phyloP scores from a whole-genome alignment of 2,113 vertebrate species.

The Coreoperca whiteheadi region DNA sequence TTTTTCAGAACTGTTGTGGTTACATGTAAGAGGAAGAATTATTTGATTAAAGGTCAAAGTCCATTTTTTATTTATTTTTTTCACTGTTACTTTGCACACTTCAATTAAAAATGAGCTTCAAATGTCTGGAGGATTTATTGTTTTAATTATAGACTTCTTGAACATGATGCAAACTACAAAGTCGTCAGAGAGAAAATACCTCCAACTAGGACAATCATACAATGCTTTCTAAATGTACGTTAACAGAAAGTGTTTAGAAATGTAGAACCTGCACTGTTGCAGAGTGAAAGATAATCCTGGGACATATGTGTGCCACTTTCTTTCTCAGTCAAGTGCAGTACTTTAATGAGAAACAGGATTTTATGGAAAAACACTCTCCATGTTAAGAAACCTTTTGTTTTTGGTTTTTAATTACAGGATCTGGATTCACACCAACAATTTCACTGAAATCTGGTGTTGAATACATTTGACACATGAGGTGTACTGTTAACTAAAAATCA shows the following conservation, averaged over 20 bases:
- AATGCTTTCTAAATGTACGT: not conserved
- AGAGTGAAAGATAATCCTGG: not conserved
- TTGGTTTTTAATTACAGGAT: not conserved
- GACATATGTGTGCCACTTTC: not conserved
- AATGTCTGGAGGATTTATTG: not conserved
- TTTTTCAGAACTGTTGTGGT: not conserved
- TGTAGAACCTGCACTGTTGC: not conserved
- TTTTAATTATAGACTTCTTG: not conserved
- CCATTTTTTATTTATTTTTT: too few species aligned
- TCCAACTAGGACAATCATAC: not conserved
- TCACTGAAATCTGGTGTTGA: not conserved
- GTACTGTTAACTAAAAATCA: not conserved
- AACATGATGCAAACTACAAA: not conserved
- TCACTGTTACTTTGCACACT: not conserved
- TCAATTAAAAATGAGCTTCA: not conserved
- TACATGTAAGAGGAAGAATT: slow-evolving; percentile 26
- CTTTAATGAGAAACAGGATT: not conserved
- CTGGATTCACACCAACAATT: not conserved
- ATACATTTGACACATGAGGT: not conserved
- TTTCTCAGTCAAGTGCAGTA: not conserved
- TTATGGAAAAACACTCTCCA: not conserved
- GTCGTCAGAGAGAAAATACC: too few species aligned
- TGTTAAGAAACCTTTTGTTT: not conserved
- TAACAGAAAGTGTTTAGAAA: not conserved
- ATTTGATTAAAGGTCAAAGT: slow-evolving; percentile 26